These are phyloP conservation scores for Tetramorium bicarinatum DNA, from an alignment of 2,888 invertebrate genomes.

Conservation along the genomic window DNA sequence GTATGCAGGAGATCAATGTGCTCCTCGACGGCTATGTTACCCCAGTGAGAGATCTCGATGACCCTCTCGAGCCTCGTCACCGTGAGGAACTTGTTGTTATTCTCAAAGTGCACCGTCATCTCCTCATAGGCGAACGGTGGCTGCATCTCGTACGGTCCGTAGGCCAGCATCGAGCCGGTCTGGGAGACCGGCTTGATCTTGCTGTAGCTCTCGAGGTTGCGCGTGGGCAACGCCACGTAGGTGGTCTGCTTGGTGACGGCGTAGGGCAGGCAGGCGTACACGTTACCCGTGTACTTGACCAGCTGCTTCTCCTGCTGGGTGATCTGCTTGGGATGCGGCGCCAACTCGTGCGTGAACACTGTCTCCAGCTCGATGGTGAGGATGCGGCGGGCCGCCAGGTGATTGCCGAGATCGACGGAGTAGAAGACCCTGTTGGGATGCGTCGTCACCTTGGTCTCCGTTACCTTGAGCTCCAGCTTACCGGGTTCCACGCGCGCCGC, in stretches of 20 bases:
- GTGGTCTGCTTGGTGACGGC: constrained; percentile 93
- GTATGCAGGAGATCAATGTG: constrained; percentile 96
- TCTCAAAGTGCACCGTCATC: constrained; percentile 96
- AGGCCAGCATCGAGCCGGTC: constrained; percentile 93
- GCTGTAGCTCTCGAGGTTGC: constrained; percentile 93
- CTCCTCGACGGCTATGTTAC: constrained; percentile 99
- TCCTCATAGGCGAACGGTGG: constrained; percentile 89
- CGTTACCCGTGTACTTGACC: constrained; percentile 94
- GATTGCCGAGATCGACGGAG: constrained; percentile 89
- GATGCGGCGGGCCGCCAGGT: constrained; percentile 88
- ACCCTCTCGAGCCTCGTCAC: constrained; percentile 94
- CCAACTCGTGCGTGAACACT: constrained; percentile 92
- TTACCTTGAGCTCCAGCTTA: constrained; percentile 81
- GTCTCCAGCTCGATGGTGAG: constrained; percentile 90
- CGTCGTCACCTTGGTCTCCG: constrained; percentile 87
- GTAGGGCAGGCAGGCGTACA: constrained; percentile 95
- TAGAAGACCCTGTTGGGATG: constrained; percentile 87
- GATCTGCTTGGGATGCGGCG: constrained; percentile 95
- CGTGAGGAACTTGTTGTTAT: constrained; percentile 98
- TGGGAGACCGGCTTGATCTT: constrained; percentile 93
- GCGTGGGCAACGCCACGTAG: constrained; percentile 91
- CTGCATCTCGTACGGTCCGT: constrained; percentile 95
- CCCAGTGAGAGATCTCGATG: constrained; percentile 99
- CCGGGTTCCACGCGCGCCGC: constrained; percentile 87
- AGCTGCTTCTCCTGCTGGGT: constrained; percentile 97